Base-by-base conservation (phyloP, 2,888 invertebrate species). In the Temnothorax ravouxi region DNA sequence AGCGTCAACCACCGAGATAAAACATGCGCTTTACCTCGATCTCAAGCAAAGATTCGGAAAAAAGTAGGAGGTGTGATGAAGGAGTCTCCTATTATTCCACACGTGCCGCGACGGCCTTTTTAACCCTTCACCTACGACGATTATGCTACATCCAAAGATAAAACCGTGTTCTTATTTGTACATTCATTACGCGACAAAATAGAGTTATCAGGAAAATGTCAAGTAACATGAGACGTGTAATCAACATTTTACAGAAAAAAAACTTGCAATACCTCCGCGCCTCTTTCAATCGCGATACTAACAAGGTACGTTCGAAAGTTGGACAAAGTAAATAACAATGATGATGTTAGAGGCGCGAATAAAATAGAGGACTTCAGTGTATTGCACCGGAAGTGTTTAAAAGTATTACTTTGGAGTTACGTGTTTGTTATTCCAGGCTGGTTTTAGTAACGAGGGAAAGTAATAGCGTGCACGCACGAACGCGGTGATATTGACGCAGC, bases 391-490 rank as follows among this genome's bases (percentile, higher is more conserved):
- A 67, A 67, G 59, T 84, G 66, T 67, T 74, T 67, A 67, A 81
- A 71, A 77, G 67, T 74, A 84, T 84, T 66, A 44, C 44, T 41
- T 29, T 18, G 21, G 54, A 66, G 54, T 76, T 41, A 54, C 54
- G 67, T 77, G 77, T 67, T 54, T 54, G 54, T 77, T 67, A 34
- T 67, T 54, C 54, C 54, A 52, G 50, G 41, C 52, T 44, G 76
- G 34, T 44, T 83, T 69, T 25, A 62, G 76, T 71, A 72, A 71
- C 54, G 79, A 64, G 62, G 56, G 67, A 56, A 66, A 80, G 59
- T 88, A 86, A 86, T 76, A 81, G 77, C 71, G 72, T 59, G 41
- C 47, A 72, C 75, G 84, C 80, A 86, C 77, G 82, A 86, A 86
- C 71, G 77, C 56, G 86, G 52, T 72, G 81, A 79, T 84, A 72